phyloP scores from a whole-genome alignment of 1,140 invertebrate species.

The Trissolcus basalis region DNA sequence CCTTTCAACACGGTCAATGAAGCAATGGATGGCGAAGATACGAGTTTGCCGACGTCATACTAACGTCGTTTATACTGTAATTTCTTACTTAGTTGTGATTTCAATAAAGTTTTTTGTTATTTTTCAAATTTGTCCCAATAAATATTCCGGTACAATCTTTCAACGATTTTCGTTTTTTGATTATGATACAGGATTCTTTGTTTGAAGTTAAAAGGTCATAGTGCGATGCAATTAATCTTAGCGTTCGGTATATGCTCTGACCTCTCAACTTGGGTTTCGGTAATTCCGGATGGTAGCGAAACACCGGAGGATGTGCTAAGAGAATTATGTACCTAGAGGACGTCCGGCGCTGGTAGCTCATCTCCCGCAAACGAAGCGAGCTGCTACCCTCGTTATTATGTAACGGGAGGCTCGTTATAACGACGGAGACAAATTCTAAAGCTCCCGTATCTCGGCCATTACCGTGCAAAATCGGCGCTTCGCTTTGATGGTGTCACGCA shows the following conservation, averaged over 20 bases:
- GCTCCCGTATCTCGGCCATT: slow-evolving; percentile 62
- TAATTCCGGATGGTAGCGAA: slow-evolving; percentile 62
- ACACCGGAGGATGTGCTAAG: slow-evolving; percentile 60
- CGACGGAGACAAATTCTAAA: slow-evolving; percentile 69
- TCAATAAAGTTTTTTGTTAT: no score
- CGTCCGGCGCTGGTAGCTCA: slow-evolving; percentile 66
- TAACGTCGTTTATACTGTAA: no score
- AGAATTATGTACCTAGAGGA: slow-evolving; percentile 63
- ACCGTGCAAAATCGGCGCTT: slow-evolving; percentile 54
- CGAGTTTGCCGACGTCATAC: no score
- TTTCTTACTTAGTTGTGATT: no score
- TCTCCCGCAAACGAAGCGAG: slow-evolving; percentile 69
- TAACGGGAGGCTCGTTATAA: slow-evolving; percentile 74
- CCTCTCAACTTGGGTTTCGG: slow-evolving; percentile 67
- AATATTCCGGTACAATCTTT: no score
- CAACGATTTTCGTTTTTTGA: no score
- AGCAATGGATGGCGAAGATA: no score
- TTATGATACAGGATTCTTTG: slow-evolving; percentile 7
- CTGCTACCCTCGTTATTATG: slow-evolving; percentile 71
- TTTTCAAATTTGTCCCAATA: no score
- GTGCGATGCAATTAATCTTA: slow-evolving; percentile 63
- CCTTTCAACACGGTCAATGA: no score
- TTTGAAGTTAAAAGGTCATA: slow-evolving; percentile 42
- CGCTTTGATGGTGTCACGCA: slow-evolving; percentile 60
- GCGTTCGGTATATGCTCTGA: slow-evolving; percentile 58